Evolutionary conservation across 1,140 invertebrate genomes (phyloP).

Genomic region (Chionoecetes opilio): DNA sequence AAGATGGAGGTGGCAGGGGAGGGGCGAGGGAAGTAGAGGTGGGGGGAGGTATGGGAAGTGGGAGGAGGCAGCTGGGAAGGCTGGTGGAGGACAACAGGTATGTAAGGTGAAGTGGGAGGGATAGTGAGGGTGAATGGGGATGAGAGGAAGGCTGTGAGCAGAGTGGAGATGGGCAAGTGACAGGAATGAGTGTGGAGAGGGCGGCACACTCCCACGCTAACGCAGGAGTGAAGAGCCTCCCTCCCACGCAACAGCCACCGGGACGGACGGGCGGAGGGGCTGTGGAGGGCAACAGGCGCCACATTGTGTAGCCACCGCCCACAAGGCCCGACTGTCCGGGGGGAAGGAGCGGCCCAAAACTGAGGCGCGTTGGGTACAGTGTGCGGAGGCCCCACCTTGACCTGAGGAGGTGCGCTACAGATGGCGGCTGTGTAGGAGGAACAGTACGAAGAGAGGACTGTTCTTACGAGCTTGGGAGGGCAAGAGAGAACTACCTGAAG

Average conservation of each 20-base stretch:
- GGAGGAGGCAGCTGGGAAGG: background rate
- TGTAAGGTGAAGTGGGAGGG: slow-evolving; percentile 44
- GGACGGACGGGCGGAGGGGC: background rate
- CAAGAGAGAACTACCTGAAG: background rate
- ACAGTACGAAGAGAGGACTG: background rate
- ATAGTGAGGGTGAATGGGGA: slow-evolving; percentile 2
- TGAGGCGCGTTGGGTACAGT: background rate
- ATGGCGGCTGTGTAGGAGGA: background rate
- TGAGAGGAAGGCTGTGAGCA: background rate
- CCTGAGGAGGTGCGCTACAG: background rate
- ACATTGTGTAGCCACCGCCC: background rate
- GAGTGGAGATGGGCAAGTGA: background rate
- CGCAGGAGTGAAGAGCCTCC: background rate
- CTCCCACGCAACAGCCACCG: background rate
- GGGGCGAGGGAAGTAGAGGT: background rate
- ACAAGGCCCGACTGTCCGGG: background rate
- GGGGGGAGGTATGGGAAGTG: background rate
- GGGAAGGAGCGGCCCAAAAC: slow-evolving; percentile 12
- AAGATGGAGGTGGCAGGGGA: background rate
- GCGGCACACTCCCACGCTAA: slow-evolving; percentile 5
- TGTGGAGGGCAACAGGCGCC: background rate
- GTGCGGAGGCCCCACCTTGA: slow-evolving; percentile 6
- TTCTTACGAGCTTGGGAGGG: background rate
- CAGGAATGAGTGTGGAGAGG: background rate
- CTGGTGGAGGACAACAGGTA: slow-evolving; percentile 52